phyloP scores from a whole-genome alignment of 2,888 invertebrate species.

The Anticlea derivata region DNA sequence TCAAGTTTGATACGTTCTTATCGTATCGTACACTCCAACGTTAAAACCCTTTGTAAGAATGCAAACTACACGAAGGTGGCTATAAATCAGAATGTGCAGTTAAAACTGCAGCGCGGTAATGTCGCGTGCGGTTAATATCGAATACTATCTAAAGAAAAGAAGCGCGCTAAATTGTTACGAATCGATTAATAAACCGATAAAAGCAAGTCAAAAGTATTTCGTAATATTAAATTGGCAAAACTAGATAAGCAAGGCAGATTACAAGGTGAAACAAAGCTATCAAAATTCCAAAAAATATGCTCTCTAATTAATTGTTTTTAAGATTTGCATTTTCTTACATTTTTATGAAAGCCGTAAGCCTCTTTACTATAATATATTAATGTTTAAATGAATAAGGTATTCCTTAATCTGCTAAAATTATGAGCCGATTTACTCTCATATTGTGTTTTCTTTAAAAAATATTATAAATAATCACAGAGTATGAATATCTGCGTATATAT shows the following conservation, averaged over 20 bases:
- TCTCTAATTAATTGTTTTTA: conserved; percentile 16
- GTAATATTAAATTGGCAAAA: neutral
- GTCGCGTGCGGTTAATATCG: too few species aligned
- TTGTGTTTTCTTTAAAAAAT: conserved; percentile 1
- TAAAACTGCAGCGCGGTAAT: neutral
- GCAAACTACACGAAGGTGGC: conserved; percentile 22
- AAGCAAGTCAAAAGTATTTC: too few species aligned
- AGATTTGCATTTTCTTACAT: conserved; percentile 19
- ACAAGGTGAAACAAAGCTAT: neutral
- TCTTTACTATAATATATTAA: neutral
- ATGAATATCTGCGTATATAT: neutral
- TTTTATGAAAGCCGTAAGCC: conserved; percentile 10
- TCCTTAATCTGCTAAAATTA: conserved; percentile 2
- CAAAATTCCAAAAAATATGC: conserved; percentile 15
- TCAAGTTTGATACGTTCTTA: too few species aligned
- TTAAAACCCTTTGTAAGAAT: conserved; percentile 59
- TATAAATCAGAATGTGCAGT: conserved; percentile 5
- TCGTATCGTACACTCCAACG: conserved; percentile 77
- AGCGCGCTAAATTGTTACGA: too few species aligned
- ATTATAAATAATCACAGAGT: neutral
- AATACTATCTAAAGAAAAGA: too few species aligned
- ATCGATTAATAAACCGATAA: too few species aligned
- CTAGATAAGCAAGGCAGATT: neutral
- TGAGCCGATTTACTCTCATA: neutral
- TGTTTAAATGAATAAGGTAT: neutral